Conservation (phyloP, 2,113 vertebrate species). For the Anseranas semipalmata region DNA sequence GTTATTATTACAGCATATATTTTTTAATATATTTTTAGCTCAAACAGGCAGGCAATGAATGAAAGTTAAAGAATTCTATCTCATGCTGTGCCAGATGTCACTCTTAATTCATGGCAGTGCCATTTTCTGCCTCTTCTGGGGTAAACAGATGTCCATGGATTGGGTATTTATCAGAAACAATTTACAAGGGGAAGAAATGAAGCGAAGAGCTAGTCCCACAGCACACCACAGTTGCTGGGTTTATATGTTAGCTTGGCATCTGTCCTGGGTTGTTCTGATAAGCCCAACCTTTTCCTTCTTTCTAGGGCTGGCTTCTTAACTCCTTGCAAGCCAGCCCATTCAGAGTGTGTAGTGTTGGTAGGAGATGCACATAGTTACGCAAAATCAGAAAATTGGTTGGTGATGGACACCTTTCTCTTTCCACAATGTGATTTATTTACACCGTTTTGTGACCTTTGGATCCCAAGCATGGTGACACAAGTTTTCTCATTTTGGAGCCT, state of each 20-base stretch:
- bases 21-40: constrained; percentile 7
- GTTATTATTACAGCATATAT: constrained; percentile 19
- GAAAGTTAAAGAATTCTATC: background rate
- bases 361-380: background rate
- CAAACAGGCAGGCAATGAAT: constrained; percentile 15
- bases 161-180: background rate
- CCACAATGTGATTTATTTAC: background rate
- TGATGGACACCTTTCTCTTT: background rate
- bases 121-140: background rate
- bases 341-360: background rate
- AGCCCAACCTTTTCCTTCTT: background rate
- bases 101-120: background rate
- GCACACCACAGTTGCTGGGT: background rate
- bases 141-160: background rate
- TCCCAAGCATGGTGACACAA: background rate
- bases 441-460: background rate
- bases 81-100: background rate
- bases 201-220: background rate
- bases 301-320: background rate
- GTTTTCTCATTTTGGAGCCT: background rate
- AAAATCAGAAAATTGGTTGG: background rate
- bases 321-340: background rate
- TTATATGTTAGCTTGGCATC: background rate
- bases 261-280: background rate
- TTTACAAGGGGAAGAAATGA: background rate